A percentile compares a stretch with the other conserved stretches of the same genome.
Evolutionary conservation across 2,113 vertebrate genomes (phyloP).

Genomic region (Dinomys branickii): DNA sequence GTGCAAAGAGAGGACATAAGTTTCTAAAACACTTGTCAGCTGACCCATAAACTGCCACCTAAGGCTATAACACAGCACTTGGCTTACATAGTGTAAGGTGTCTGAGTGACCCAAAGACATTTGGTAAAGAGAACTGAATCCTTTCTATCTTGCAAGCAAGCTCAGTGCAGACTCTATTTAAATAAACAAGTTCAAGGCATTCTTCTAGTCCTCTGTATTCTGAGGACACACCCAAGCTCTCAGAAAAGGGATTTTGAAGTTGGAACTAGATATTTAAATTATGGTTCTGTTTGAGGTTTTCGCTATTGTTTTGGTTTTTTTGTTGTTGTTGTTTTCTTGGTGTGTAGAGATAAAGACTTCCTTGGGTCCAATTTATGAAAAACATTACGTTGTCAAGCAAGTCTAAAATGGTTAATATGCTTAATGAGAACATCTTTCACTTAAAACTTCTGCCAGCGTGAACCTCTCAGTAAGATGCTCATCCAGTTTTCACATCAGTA

Average conservation of each 20-base stretch:
- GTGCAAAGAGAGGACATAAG: background rate
- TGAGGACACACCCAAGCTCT: background rate
- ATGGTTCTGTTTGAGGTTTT: background rate
- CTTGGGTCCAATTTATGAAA: conserved; percentile 48
- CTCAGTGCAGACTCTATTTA: background rate
- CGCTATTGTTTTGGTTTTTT: background rate
- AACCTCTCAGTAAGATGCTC: conserved; percentile 64
- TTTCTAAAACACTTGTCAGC: conserved; percentile 17
- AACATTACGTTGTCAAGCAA: background rate
- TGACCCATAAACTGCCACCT: background rate
- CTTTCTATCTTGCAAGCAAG: background rate
- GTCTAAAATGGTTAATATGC: conserved; percentile 59
- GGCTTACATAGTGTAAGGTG: background rate
- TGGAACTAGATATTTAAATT: background rate
- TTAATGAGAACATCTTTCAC: conserved; percentile 44
- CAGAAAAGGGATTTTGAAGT: background rate
- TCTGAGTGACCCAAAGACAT: background rate
- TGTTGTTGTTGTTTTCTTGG: background rate
- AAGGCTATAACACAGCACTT: background rate
- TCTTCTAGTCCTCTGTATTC: background rate
- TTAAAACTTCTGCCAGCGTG: conserved; percentile 67
- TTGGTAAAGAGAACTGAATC: conserved; percentile 24
- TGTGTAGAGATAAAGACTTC: background rate
- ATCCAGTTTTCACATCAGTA: conserved; percentile 60
- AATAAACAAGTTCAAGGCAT: background rate